phyloP scores from a whole-genome alignment of 2,797 vertebrate genomes.

The Poecilia gillii region DNA sequence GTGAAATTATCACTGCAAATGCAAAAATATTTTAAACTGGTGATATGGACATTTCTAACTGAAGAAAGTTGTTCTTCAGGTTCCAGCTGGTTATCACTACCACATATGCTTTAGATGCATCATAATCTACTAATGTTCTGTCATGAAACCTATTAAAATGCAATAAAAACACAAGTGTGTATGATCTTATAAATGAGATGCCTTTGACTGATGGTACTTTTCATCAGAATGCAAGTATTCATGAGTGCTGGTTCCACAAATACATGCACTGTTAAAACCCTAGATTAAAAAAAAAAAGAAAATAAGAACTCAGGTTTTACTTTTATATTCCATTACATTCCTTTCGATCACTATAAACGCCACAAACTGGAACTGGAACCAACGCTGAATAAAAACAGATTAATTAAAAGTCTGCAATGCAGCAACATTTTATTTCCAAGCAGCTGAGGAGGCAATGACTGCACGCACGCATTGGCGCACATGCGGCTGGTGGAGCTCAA shows the following conservation, averaged over 20 bases:
- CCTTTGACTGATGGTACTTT: neutral
- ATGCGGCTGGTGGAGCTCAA: slow-evolving; percentile 45
- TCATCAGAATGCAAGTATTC: neutral
- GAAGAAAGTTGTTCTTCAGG: neutral
- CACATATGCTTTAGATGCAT: neutral
- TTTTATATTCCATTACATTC: neutral
- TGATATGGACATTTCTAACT: neutral
- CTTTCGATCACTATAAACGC: neutral
- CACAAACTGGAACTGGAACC: neutral
- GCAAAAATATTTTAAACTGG: neutral
- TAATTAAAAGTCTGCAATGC: slow-evolving; percentile 16
- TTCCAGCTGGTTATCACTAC: neutral
- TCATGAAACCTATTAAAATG: neutral
- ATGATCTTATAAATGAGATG: neutral
- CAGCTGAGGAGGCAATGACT: slow-evolving; percentile 45
- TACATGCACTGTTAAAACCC: neutral
- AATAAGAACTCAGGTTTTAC: neutral
- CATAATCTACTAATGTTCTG: neutral
- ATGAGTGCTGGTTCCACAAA: neutral
- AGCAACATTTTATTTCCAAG: slow-evolving; percentile 36
- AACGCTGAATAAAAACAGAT: slow-evolving; percentile 16
- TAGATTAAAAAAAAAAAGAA: neutral
- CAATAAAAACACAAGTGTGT: neutral
- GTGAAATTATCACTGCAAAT: neutral
- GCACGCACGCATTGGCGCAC: slow-evolving; percentile 27